Evolutionary conservation across 2,113 vertebrate species (phyloP), one percentile per base, ranked within the genome.

Genomic region (Halichoerus grypus): DNA sequence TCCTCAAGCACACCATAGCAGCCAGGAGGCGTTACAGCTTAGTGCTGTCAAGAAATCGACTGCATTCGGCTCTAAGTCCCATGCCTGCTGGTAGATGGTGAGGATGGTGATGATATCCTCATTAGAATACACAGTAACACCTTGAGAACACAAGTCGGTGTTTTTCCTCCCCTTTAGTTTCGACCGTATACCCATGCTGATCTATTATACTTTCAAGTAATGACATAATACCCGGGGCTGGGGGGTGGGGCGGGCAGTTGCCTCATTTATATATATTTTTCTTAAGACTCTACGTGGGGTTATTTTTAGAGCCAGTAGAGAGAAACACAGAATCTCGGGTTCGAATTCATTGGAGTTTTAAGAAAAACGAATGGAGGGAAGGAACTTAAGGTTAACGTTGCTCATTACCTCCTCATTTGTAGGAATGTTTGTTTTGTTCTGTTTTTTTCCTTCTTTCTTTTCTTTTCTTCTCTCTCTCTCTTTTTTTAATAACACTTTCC

Each of bases 1-100:
- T 98, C 98, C 98, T 98, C 98, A 96, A 96, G 85, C 96, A 91
- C 96, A 24, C 42, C 10, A 91, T 90, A 97, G 98, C 97, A 97
- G 76, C 71, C 61, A 36, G 97, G 97, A 99, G 97, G 98, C 98
- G 98, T 97, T 90, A 92, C 61, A 31, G 97, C 95, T 94, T 4
- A 76, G 97, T 82, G 84, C 93, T 97, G 86, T 97, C 98, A 91
- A 3, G 21, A 31, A 61, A 95, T 63, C 55, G 1, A 1, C 93
- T 3, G 13, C 57, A 1, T 11, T 92, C 0, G 0, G 82, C 46
- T 85, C 5, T 1, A 42, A 16, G 2, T 33, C 46, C 1, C 8
- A 7, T 3, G 26, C 77, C 97, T 77, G 65, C 97, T 24, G 22
- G 0, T 39, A 77, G 80, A 59, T 13, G 88, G 5, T 13, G 19